These are phyloP conservation scores for Zaprionus tsacasi DNA, from an alignment of 1,140 invertebrate genomes.

Conservation along the genomic window DNA sequence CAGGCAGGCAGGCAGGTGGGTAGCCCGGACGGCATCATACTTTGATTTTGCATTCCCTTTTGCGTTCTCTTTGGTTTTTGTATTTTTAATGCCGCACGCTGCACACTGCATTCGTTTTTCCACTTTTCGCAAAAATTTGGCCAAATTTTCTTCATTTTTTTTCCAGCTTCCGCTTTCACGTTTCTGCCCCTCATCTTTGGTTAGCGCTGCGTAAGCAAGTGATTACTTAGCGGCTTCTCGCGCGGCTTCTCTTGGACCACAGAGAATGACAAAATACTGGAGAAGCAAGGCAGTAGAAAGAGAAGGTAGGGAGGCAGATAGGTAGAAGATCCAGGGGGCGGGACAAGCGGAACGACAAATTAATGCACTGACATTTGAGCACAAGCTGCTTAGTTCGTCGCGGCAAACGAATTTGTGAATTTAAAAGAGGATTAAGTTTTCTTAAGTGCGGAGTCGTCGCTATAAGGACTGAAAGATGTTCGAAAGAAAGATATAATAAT, in stretches of 20 bases:
- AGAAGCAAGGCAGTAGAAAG: not conserved
- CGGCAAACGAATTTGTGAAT: not conserved
- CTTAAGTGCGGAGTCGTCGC: not conserved
- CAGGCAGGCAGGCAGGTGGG: not conserved
- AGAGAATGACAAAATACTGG: constrained; percentile 56
- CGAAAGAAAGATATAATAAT: no score
- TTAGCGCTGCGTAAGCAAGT: constrained; percentile 37
- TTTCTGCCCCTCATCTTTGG: constrained; percentile 3
- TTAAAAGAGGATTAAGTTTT: not conserved
- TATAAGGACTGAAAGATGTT: not conserved
- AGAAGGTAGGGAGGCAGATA: not conserved
- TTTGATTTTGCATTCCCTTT: constrained; percentile 80
- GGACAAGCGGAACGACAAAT: not conserved
- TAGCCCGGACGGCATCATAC: constrained; percentile 47
- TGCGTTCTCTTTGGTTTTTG: constrained; percentile 41
- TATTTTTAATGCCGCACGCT: constrained; percentile 60
- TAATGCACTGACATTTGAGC: constrained; percentile 14
- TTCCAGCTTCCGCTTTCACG: not conserved
- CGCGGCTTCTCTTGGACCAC: constrained; percentile 35
- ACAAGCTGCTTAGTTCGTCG: constrained; percentile 6
- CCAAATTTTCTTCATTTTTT: constrained; percentile 6
- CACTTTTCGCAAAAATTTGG: constrained; percentile 15
- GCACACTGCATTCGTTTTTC: constrained; percentile 37
- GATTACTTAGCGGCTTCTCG: constrained; percentile 62
- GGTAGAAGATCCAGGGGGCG: not conserved